Conservation (phyloP, 2,113 vertebrate genomes). For the Rhinopithecus roxellana region DNA sequence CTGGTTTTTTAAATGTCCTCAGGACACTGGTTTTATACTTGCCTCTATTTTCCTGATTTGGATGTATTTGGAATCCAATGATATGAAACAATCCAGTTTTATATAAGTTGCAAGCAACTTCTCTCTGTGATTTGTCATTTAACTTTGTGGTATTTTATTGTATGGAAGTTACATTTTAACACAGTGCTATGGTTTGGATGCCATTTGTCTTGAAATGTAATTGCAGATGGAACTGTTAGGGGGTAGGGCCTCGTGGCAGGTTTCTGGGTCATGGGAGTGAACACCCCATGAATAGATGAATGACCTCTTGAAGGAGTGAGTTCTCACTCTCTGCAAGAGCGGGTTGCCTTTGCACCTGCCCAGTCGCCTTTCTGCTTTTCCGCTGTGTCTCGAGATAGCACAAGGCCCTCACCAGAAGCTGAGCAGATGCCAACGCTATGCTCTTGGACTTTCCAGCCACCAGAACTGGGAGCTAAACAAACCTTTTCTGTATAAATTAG, state of each 20-base stretch:
- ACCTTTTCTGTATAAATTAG: background rate
- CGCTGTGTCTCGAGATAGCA: background rate
- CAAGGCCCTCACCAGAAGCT: background rate
- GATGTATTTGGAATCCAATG: background rate
- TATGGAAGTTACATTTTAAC: background rate
- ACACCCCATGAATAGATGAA: background rate
- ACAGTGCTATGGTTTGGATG: background rate
- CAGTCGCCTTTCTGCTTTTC: background rate
- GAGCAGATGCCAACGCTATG: background rate
- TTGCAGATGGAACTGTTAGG: background rate
- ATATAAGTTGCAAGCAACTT: background rate
- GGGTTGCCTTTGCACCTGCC: background rate
- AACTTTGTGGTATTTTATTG: background rate
- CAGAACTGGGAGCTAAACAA: background rate
- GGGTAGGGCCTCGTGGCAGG: background rate
- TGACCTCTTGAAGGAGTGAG: background rate
- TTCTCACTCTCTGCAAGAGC: background rate
- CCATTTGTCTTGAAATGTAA: background rate
- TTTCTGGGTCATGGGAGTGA: background rate
- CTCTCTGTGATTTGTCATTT: background rate
- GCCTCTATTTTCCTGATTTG: background rate
- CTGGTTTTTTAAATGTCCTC: fast-evolving
- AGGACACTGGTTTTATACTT: background rate
- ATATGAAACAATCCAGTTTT: background rate
- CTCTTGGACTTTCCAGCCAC: background rate